phyloP scores from a whole-genome alignment of 2,113 vertebrate species.

The Petaurus breviceps region DNA sequence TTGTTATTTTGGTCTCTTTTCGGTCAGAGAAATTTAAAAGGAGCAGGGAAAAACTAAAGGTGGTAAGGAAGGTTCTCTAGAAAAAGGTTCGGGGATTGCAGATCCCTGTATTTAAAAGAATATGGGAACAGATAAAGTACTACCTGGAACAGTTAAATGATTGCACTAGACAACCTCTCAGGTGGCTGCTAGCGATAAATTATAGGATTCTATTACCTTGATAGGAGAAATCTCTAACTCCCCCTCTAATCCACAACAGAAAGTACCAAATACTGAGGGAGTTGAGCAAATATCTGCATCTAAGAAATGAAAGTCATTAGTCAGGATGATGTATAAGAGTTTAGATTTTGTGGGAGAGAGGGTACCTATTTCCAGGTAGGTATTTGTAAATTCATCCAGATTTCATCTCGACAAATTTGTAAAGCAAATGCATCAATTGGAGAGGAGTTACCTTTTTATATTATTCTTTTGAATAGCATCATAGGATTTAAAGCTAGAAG shows the following conservation, averaged over 20 bases:
- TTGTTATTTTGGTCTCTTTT: background rate
- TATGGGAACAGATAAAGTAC: background rate
- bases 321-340: background rate
- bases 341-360: background rate
- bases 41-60: background rate
- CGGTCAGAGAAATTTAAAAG: background rate
- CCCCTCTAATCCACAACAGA: background rate
- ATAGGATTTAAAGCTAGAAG: background rate
- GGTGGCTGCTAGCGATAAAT: background rate
- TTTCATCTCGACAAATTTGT: background rate
- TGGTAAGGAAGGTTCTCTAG: background rate
- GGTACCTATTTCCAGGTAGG: background rate
- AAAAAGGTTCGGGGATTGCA: background rate
- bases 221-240: background rate
- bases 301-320: background rate
- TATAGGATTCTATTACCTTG: background rate
- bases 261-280: background rate
- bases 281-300: background rate
- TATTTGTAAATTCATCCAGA: background rate
- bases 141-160: background rate
- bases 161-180: background rate
- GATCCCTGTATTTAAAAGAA: background rate
- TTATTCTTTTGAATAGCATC: background rate
- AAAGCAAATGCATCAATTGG: background rate
- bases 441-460: background rate